phyloP scores from a whole-genome alignment of 1,140 invertebrate genomes.

The Drosophila ercepeae region DNA sequence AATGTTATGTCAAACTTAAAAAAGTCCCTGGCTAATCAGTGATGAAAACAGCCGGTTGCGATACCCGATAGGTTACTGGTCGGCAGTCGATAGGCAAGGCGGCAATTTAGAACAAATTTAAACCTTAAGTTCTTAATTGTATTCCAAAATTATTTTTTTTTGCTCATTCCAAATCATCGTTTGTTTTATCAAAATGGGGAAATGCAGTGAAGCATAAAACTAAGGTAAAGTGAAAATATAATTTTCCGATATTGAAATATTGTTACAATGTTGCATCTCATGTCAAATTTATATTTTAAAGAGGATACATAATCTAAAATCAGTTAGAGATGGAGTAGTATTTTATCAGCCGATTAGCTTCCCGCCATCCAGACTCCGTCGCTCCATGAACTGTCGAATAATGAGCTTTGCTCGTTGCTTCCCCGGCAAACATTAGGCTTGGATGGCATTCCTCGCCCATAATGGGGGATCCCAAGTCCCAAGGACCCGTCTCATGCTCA shows the following conservation, averaged over 20 bases:
- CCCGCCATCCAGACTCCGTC: constrained; percentile 89
- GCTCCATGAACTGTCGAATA: constrained; percentile 93
- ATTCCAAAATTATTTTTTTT: background rate
- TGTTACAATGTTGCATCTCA: no score
- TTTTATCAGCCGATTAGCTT: constrained; percentile 85
- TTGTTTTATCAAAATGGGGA: background rate
- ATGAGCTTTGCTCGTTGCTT: constrained; percentile 87
- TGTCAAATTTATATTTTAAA: no score
- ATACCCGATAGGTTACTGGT: background rate
- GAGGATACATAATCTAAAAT: no score
- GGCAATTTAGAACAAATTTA: background rate
- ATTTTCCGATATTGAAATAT: no score
- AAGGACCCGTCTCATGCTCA: constrained; percentile 83
- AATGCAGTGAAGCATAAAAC: background rate
- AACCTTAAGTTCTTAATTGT: background rate
- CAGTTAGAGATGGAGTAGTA: constrained; percentile 17
- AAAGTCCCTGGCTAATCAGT: background rate
- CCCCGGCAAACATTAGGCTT: constrained; percentile 88
- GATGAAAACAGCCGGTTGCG: constrained; percentile 10
- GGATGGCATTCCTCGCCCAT: constrained; percentile 25
- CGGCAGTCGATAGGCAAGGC: background rate
- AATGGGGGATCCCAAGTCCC: constrained; percentile 53
- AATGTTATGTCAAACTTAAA: constrained; percentile 60
- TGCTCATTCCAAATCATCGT: background rate
- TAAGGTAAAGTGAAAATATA: background rate